Evolutionary conservation across 2,113 vertebrate species (phyloP).

Genomic region (Sebastes schlegelii): DNA sequence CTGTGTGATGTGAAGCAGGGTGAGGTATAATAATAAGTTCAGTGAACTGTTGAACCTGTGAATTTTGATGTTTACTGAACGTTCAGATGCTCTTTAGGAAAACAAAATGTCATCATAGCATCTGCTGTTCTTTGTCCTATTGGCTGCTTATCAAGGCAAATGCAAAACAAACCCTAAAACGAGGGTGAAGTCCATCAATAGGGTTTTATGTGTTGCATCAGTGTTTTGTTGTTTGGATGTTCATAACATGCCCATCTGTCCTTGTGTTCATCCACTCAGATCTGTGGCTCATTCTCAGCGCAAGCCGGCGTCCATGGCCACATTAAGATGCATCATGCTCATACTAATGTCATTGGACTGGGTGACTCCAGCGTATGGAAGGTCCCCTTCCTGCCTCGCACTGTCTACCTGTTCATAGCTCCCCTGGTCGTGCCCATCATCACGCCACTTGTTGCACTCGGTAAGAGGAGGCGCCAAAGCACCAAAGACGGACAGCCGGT

Average conservation of each 20-base stretch:
- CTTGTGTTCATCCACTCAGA: constrained; percentile 71
- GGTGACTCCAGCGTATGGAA: constrained; percentile 96
- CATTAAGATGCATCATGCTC: constrained; percentile 91
- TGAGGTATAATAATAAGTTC: not conserved
- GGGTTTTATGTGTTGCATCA: constrained; percentile 1
- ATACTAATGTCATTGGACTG: constrained; percentile 92
- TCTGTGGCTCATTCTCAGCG: constrained; percentile 90
- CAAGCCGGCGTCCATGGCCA: constrained; percentile 86
- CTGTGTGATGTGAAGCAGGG: no score
- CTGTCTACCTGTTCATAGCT: constrained; percentile 90
- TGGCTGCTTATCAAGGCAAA: not conserved
- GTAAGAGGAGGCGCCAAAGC: constrained; percentile 70
- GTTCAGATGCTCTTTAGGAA: not conserved
- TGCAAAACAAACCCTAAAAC: not conserved
- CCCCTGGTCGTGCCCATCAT: constrained; percentile 89
- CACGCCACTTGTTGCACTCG: constrained; percentile 89
- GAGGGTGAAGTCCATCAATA: not conserved
- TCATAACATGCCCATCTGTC: not conserved
- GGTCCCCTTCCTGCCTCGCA: constrained; percentile 87
- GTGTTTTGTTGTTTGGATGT: not conserved
- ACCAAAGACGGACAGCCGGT: not conserved
- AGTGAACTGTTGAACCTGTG: not conserved
- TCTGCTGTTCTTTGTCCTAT: not conserved
- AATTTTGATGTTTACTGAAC: not conserved
- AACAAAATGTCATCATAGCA: not conserved